These are phyloP conservation scores for Augiades crinisus DNA, from an alignment of 2,888 invertebrate species.

Conservation along the genomic window DNA sequence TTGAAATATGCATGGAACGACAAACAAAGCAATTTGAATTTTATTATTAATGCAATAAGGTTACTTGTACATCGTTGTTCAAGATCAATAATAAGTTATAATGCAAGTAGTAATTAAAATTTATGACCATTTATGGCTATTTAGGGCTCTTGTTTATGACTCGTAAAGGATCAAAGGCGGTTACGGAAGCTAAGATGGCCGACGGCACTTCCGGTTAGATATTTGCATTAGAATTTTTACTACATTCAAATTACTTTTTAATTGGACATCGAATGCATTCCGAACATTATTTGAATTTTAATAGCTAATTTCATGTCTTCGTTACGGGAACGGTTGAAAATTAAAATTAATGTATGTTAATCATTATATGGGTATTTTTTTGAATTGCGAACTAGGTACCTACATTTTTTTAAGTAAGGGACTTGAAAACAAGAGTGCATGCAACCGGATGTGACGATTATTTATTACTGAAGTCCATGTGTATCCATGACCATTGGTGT, in stretches of 20 bases:
- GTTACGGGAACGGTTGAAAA: background rate
- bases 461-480: too few species aligned
- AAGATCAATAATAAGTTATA: slow-evolving; percentile 13
- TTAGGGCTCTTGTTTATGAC: slow-evolving; percentile 30
- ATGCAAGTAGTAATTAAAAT: slow-evolving; percentile 34
- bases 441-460: too few species aligned
- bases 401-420: too few species aligned
- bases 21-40: slow-evolving; percentile 9
- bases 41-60: slow-evolving; percentile 14
- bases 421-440: too few species aligned
- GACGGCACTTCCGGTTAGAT: slow-evolving; percentile 27
- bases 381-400: too few species aligned
- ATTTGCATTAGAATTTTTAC: slow-evolving; percentile 19
- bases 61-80: background rate
- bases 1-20: slow-evolving; percentile 3
- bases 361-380: too few species aligned
- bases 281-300: background rate
- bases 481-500: too few species aligned
- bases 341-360: too few species aligned
- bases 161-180: slow-evolving; percentile 35
- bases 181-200: slow-evolving; percentile 31
- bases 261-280: slow-evolving; percentile 3
- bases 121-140: slow-evolving; percentile 35
- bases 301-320: background rate
- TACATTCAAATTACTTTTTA: slow-evolving; percentile 19